Base-by-base conservation (phyloP, 2,797 vertebrate species). In the Sebastes matsubarae region DNA sequence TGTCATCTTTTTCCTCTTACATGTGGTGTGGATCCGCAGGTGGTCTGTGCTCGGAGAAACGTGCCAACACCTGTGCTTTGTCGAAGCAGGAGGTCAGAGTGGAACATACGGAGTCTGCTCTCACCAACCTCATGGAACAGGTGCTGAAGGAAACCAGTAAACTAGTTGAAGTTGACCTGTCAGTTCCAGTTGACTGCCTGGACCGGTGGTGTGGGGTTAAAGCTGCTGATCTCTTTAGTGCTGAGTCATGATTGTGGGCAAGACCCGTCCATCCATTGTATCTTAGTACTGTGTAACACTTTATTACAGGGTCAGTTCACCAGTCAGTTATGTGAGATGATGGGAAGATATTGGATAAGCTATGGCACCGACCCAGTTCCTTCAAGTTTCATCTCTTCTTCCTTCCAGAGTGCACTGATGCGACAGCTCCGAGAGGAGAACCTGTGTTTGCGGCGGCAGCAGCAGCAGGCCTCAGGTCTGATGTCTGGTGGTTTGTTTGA, bases 61-160 rank as follows among this genome's bases (percentile, higher is more conserved):
- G 83, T 27, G 67, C 86, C 71, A 3, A 36, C 69, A 82, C 73
- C 2, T 87, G 83, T 18, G 25, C 81, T 20, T 13, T 90, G 54
- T 90, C 76, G 77, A 94, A 87, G 75, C 89, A 92, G 46, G 80
- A 94, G 77, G 80, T 90, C 68, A 93, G 85, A 78, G 83, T 88
- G 16, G 32, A 68, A 36, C 90, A 90, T 34, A 20, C 90, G 67
- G 93, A 94, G 77, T 84, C 90, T 75, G 16, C 88, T 83, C 83
- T 91, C 79, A 75, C 83, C 16, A 81, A 87, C 42, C 89, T 94
- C 42, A 87, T 50, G 18, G 88, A 94, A 70, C 94, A 96, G 97
- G 97, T 98, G 93, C 29, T 59, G 11, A 38, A 65, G 16, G 7
- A 78, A 38, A 66, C 65, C 4, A 11, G 22, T 27, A 2, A 68